Base-by-base conservation (phyloP, 2,888 invertebrate species). In the Petrolisthes manimaculis region DNA sequence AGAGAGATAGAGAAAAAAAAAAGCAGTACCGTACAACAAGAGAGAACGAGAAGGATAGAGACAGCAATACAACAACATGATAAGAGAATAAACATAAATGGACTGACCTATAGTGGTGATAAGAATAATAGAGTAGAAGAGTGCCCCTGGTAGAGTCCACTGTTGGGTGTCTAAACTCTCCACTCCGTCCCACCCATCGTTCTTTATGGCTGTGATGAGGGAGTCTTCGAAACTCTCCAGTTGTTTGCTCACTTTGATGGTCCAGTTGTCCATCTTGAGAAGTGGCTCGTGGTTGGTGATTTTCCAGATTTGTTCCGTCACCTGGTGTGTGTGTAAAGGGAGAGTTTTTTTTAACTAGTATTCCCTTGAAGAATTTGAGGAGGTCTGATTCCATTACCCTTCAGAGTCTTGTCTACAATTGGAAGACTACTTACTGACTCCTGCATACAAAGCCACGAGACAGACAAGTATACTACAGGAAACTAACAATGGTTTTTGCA, bases 121-220 rank as follows among this genome's bases (percentile, higher is more conserved):
- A 91, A 98, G 97, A 92, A 98, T 97, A 92, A 98, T 98, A 92
- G 97, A 97, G 94, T 98, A 98, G 94, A 98, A 97, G 37, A 98
- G 94, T 0, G 98, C 97, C 18, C 98, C 98, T 51, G 96, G 96
- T 93, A 96, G 96, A 79, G 97, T 96, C 97, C 97, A 97, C 93
- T 97, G 97, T 5, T 94, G 93, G 88, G 93, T 94, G 12, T 93
- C 93, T 1, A 92, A 92, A 83, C 94, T 93, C 89, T 94, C 94
- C 92, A 95, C 95, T 84, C 97, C 97, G 92, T 97, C 97, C 97
- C 97, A 97, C 5, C 98, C 98, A 89, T 96, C 95, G 89, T 96
- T 96, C 92, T 96, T 97, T 95, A 98, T 97, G 91, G 97, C 96
- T 91, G 95, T 94, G 87, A 97, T 94, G 89, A 98, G 95, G 75